phyloP scores from a whole-genome alignment of 2,888 invertebrate species.

The Nemurella pictetii region DNA sequence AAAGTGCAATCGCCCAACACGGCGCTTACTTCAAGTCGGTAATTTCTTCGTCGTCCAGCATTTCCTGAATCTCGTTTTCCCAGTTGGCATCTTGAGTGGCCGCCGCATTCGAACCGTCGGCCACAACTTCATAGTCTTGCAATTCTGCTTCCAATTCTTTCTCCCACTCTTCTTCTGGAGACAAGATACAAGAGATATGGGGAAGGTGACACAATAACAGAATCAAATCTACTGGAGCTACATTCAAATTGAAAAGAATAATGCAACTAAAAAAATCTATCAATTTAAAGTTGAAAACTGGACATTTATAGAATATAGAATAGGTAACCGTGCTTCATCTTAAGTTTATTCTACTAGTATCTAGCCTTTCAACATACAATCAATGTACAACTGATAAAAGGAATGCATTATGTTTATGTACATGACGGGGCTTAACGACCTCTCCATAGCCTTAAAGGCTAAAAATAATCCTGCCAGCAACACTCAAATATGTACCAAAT shows the following conservation, averaged over 20 bases:
- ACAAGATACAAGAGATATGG: conserved; percentile 48
- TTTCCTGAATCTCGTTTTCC: conserved; percentile 72
- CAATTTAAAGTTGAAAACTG: neutral
- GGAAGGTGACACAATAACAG: conserved; percentile 47
- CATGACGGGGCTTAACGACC: neutral
- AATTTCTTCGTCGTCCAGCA: conserved; percentile 63
- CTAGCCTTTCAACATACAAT: conserved; percentile 22
- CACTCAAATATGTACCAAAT: neutral
- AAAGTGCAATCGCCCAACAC: neutral
- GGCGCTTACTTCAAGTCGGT: conserved; percentile 59
- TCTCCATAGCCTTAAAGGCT: neutral
- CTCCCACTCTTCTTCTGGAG: conserved; percentile 89
- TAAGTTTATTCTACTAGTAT: conserved; percentile 12
- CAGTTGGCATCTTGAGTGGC: conserved; percentile 60
- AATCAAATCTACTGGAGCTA: conserved; percentile 35
- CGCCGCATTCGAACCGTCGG: conserved; percentile 55
- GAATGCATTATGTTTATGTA: neutral
- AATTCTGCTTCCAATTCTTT: conserved; percentile 93
- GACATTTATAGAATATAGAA: neutral
- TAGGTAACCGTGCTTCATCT: neutral
- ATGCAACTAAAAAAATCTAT: neutral
- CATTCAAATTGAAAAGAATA: neutral
- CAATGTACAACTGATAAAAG: conserved; percentile 4
- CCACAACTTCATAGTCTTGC: conserved; percentile 91
- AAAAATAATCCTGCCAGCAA: neutral